Base-by-base conservation (phyloP, 2,797 vertebrate genomes). In the Cynodonichthys magdalenae region DNA sequence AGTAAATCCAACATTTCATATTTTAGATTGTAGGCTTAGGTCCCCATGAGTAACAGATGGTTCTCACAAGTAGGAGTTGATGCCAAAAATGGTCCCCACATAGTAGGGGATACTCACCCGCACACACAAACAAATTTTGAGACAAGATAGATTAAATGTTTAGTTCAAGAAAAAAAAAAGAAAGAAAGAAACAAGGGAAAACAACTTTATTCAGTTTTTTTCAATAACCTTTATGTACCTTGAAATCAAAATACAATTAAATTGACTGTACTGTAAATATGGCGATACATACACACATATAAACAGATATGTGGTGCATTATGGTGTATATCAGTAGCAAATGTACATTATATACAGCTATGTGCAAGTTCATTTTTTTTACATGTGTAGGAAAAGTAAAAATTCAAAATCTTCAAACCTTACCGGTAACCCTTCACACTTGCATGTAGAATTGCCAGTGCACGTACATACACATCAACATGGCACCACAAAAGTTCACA, bases 201-300 rank as follows among this genome's bases (percentile, higher is more conserved):
- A 91, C 91, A 91, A 85, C 81, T 93, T 93, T 92, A 93, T 92
- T 92, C 80, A 84, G n/a, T n/a, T 85, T 87, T 87, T 89, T 92
- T 91, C 82, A 87, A 86, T 89, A 87, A 86, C 76, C 49, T 87
- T 82, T 75, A 85, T 86, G 87, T 87, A 90, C 87, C 90, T 90
- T 92, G 86, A 89, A 92, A 90, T 90, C 75, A 92, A 93, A 93
- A 93, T 92, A 94, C 93, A 94, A 92, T 91, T 89, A 92, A 89
- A 86, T 80, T 56, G 90, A 93, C 91, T 89, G 86, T 87, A 92
- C 90, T 85, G 87, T 90, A 91, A 87, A 81, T 92, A 92, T 92
- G 92, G 90, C 89, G 87, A 92, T 92, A 92, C 90, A 91, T 91
- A 94, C 91, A 92, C 88, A 93, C 90, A 93, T 92, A 91, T 85